Evolutionary conservation across 2,113 vertebrate species (phyloP).

Genomic region (Anoura caudifer): DNA sequence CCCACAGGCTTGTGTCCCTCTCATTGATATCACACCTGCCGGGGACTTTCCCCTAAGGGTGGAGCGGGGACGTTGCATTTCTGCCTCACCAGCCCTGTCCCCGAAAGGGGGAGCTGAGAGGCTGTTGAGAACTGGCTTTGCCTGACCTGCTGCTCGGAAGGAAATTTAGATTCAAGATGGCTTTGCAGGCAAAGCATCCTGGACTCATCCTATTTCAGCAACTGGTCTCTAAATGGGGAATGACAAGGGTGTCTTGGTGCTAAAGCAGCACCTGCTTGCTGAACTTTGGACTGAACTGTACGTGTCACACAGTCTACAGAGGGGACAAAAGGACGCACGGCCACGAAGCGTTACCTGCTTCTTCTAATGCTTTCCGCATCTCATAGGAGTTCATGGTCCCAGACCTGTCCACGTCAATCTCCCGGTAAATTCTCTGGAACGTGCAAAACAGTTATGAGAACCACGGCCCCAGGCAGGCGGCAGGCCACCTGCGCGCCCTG

Average conservation of each 20-base stretch:
- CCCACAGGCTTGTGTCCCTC: neutral
- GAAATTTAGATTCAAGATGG: neutral
- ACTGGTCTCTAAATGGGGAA: neutral
- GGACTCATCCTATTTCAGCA: neutral
- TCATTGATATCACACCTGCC: neutral
- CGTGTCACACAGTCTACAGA: neutral
- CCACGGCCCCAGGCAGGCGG: neutral
- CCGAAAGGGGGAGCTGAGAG: accelerated
- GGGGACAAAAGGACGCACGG: neutral
- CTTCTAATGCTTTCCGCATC: slow-evolving; percentile 83
- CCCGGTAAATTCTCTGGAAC: slow-evolving; percentile 84
- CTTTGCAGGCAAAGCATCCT: neutral
- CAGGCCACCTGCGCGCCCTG: accelerated
- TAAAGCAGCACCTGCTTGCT: neutral
- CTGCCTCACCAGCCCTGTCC: neutral
- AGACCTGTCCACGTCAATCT: slow-evolving; percentile 82
- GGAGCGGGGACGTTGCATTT: neutral
- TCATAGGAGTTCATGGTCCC: slow-evolving; percentile 86
- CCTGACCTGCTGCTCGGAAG: neutral
- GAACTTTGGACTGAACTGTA: accelerated
- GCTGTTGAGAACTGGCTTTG: neutral
- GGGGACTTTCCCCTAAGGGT: neutral
- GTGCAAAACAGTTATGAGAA: neutral
- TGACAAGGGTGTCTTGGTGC: neutral
- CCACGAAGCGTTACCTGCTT: slow-evolving; percentile 75